phyloP scores from a whole-genome alignment of 2,888 invertebrate genomes.

The Augochlorella aurata region DNA sequence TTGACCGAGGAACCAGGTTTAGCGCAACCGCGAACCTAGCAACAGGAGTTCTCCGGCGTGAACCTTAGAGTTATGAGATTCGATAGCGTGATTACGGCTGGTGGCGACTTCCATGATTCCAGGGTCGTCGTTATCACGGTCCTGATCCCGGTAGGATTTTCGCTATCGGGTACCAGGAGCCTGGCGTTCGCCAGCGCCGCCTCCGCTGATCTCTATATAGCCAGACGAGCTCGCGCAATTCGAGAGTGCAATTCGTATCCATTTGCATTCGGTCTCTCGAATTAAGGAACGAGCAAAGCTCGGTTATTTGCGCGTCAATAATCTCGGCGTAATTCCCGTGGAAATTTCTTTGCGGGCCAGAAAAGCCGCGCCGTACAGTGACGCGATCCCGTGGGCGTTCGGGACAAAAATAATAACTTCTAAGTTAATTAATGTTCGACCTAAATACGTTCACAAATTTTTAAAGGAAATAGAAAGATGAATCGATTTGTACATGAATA shows the following conservation, averaged over 20 bases:
- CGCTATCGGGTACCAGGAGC: constrained; percentile 13
- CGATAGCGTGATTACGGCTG: constrained; percentile 15
- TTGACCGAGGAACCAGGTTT: too few species aligned
- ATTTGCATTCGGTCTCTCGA: constrained; percentile 34
- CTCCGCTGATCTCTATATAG: not conserved
- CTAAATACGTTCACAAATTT: too few species aligned
- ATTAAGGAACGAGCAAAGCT: constrained; percentile 29
- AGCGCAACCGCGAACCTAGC: not conserved
- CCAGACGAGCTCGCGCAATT: not conserved
- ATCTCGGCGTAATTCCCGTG: constrained; percentile 12
- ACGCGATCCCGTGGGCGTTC: too few species aligned
- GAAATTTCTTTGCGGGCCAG: constrained; percentile 23
- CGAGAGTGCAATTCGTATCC: constrained; percentile 6
- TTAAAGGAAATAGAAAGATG: too few species aligned
- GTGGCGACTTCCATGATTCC: constrained; percentile 2
- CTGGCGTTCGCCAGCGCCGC: not conserved
- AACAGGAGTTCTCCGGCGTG: not conserved
- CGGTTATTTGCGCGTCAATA: constrained; percentile 41
- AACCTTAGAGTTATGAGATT: constrained; percentile 6
- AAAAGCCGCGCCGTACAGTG: not conserved
- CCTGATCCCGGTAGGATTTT: constrained; percentile 34
- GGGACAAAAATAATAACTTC: too few species aligned
- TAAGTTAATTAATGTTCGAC: too few species aligned
- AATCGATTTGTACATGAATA: too few species aligned
- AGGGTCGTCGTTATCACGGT: constrained; percentile 11